Percentiles rank a stretch among this genome's conserved stretches.
phyloP scores from a whole-genome alignment of 2,797 vertebrate species.

The Ceryle rudis region DNA sequence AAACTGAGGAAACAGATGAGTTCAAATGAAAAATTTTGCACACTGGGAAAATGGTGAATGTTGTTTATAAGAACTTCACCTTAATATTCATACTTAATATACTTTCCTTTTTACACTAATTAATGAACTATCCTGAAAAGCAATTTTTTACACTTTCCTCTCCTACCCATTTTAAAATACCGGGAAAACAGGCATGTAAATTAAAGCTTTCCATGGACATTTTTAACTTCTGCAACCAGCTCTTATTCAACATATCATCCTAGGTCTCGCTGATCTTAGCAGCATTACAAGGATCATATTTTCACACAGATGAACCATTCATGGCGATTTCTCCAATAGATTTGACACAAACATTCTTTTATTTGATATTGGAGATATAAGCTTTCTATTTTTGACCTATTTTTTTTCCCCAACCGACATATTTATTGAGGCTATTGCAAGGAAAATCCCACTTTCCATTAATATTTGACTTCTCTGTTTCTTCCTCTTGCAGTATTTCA shows the following conservation, averaged over 20 bases:
- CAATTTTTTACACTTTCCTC: slow-evolving; percentile 9
- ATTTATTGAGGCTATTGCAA: slow-evolving; percentile 39
- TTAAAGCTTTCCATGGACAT: slow-evolving; percentile 43
- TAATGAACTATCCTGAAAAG: slow-evolving; percentile 21
- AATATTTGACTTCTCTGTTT: slow-evolving; percentile 17
- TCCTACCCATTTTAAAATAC: slow-evolving; percentile 19
- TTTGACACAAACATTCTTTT: slow-evolving; percentile 59
- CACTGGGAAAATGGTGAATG: background rate
- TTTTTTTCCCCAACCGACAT: slow-evolving; percentile 26
- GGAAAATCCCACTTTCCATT: slow-evolving; percentile 30
- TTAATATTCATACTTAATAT: background rate
- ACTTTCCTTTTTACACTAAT: background rate
- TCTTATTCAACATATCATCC: slow-evolving; percentile 27
- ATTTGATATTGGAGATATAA: slow-evolving; percentile 49
- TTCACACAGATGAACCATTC: slow-evolving; percentile 50
- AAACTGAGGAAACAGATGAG: background rate
- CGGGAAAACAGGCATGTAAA: slow-evolving; percentile 53
- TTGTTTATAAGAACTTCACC: background rate
- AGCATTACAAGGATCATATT: slow-evolving; percentile 41
- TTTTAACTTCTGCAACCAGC: slow-evolving; percentile 39
- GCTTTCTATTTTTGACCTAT: slow-evolving; percentile 48
- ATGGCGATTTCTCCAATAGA: slow-evolving; percentile 18
- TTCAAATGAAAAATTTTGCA: background rate
- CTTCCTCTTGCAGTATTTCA: background rate
- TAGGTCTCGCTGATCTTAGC: slow-evolving; percentile 47